phyloP scores from a whole-genome alignment of 2,797 vertebrate species.

The Muraenolepis orangiensis region DNA sequence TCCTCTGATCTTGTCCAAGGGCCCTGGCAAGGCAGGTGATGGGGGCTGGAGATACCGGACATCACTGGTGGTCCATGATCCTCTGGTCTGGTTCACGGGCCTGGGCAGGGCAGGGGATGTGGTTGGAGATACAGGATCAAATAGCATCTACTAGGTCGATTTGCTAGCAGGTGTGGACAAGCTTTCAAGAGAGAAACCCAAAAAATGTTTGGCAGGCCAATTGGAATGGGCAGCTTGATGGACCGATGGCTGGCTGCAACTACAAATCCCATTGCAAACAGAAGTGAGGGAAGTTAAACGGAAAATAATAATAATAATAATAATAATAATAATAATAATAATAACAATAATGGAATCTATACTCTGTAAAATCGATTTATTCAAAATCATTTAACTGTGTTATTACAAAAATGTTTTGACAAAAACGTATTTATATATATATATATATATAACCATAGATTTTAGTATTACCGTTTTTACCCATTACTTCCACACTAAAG shows the following conservation, averaged over 20 bases:
- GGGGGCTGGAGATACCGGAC: conserved; percentile 1
- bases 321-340: too few relatives aligned
- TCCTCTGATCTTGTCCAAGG: conserved; percentile 54
- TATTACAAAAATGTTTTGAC: not conserved
- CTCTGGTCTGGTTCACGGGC: conserved; percentile 53
- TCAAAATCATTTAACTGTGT: not conserved
- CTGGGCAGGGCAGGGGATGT: conserved; percentile 37
- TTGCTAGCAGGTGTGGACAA: not conserved
- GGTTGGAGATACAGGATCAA: not conserved
- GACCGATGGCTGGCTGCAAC: not conserved
- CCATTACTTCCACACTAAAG: too few relatives aligned
- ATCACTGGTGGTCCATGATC: conserved; percentile 69
- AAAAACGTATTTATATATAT: too few relatives aligned
- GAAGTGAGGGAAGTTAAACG: not conserved
- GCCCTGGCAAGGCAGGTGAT: conserved; percentile 39
- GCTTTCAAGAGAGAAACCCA: not conserved
- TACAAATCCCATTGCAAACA: not conserved
- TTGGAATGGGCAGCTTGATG: not conserved
- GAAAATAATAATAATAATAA: too few relatives aligned
- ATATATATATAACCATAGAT: too few relatives aligned
- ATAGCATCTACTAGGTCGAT: conserved; percentile 14
- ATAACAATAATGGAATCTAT: too few relatives aligned
- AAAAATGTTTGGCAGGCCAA: not conserved
- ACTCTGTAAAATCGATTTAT: not conserved
- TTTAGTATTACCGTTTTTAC: too few relatives aligned